Base-by-base conservation (phyloP, 2,888 invertebrate genomes). In the Phengaris alcon region DNA sequence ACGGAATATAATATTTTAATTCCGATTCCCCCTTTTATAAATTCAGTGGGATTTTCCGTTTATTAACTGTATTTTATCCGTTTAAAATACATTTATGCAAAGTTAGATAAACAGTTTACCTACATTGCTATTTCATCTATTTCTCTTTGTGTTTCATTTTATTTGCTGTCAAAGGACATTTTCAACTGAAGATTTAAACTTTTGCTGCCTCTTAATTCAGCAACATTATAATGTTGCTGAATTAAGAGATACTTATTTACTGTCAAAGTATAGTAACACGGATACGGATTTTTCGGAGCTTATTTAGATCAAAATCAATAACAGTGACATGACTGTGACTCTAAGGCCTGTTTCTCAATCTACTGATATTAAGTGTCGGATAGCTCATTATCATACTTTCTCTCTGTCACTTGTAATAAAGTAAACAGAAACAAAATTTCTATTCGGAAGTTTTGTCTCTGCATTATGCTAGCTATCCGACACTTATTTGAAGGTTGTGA, bases 1-100 rank as follows among this genome's bases (percentile, higher is more conserved):
- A 22, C 35, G 64, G 52, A 77, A 78, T 77, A 76, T 0, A 22
- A 22, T 75, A 75, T 68, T 78, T 77, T 75, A 77, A 77, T 77
- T 76, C 74, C 52, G 52, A 48, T 52, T n/a, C 69, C 46, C 52
- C 55, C 46, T 15, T 64, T 72, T 68, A 75, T 76, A 77, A 77
- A 77, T 76, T 75, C 73, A 77, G 73, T 73, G 52, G 73, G 70
- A 74, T 74, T 64, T 48, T 48, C 73, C 22, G 73, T 75, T 76
- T 73, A 76, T 70, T 73, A 70, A 75, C 69, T 57, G 54, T 44
- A 35, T 64, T 64, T 64, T 64, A 64, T 12, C 12, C 64, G 35
- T 35, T 12, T 64, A 64, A 35, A 64, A 6, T 6, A 22, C 35
- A 6, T 64, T 64, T 35, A 64, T 64, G 64, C 35, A 64, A 64